These are phyloP conservation scores for Halisarca cf. caerulea DNA, from an alignment of 37 sponge, comb jelly and placozoan genomes.

Conservation along the genomic window DNA sequence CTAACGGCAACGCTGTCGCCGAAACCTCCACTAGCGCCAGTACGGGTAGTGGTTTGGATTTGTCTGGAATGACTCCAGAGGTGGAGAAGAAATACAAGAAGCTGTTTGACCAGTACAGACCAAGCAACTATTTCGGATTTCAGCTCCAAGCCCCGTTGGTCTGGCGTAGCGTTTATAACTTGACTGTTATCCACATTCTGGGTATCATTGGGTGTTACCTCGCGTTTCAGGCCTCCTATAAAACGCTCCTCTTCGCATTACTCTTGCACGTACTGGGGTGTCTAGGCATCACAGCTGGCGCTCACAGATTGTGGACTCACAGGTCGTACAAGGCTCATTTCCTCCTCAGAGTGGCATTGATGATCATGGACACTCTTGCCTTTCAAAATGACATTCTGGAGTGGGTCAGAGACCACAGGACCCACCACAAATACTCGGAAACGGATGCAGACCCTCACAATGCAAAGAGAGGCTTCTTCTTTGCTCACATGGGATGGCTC, in stretches of 20 bases:
- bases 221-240: conserved; percentile 14
- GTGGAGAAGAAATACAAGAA: conserved; percentile 14
- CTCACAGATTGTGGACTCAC: conserved; percentile 98
- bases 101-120: conserved; percentile 1
- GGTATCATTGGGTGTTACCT: conserved; percentile 7
- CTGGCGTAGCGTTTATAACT: conserved; percentile 62
- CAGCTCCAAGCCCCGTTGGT: conserved; percentile 49
- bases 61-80: background rate
- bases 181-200: conserved; percentile 45
- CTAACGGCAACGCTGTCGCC: no score
- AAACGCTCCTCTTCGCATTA: conserved; percentile 38
- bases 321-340: conserved; percentile 85
- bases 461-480: conserved; percentile 96
- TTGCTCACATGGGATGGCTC: conserved; percentile 98
- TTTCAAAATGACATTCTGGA: conserved; percentile 86
- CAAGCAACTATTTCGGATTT: background rate
- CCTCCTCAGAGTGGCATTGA: conserved; percentile 66
- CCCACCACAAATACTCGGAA: conserved; percentile 97
- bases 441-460: conserved; percentile 98
- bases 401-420: conserved; percentile 95
- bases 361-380: conserved; percentile 82
- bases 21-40: no score
- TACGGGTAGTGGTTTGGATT: background rate
- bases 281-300: conserved; percentile 95
- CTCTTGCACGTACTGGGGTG: conserved; percentile 61